Evolutionary conservation across 2,113 vertebrate genomes (phyloP), one percentile per base, ranked within the genome.

Genomic region (Eidolon helvum): DNA sequence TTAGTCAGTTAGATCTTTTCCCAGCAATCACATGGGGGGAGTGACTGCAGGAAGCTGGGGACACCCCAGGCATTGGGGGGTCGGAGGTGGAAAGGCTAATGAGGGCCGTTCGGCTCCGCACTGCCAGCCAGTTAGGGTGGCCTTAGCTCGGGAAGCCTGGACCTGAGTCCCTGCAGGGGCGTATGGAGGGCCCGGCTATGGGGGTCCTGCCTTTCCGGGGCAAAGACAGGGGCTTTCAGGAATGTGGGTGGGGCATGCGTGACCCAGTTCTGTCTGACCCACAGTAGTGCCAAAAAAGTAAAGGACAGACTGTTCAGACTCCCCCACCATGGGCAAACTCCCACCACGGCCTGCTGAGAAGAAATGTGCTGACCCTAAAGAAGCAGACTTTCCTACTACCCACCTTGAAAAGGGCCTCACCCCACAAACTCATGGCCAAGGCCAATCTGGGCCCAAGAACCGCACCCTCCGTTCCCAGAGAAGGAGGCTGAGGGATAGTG

Each of bases 221-320:
- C 66, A 75, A n/a, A 78, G 21, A 35, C 28, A 35, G 40, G 75
- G 26, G n/a, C 21, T 12, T 30, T 43, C 72, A 14, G 72, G 10
- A 61, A 21, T 10, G n/a, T 6, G 22, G 66, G 63, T 28, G 22
- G 28, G 12, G 18, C 0, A 2, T 9, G 65, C 0, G 1, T 10
- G 48, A 57, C 78, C 72, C 14, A 3, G 43, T 33, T 24, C 33
- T 28, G 30, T 19, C 24, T 26, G 24, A 57, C 33, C 66, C 59
- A 19, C 6, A 63, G 57, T 1, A 1, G 2, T 16, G 53, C 7
- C 40, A 0, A 9, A 21, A 30, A 24, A 22, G 33, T 16, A 78
- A 57, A n/a, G 72, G 53, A 35, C 22, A 85, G 53, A 65, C 12
- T 18, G 1, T 9, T 4, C 5, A 45, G 65, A 7, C 5, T 0